Evolutionary conservation across 2,113 vertebrate species (phyloP), one percentile per base, ranked within the genome.

Genomic region (Paramormyrops kingsleyae): DNA sequence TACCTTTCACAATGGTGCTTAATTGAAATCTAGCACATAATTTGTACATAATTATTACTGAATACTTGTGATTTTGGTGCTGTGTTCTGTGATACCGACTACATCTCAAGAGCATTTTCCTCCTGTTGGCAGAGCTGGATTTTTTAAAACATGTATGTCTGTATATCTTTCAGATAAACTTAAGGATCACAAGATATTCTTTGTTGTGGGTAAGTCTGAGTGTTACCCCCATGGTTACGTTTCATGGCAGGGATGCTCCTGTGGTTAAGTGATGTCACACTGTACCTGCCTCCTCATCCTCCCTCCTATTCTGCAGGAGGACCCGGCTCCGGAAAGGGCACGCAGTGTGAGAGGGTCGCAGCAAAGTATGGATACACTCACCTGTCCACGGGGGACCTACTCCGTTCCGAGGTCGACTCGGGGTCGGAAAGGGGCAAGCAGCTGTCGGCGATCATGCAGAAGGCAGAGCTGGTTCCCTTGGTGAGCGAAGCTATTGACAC

Each of bases 311-410:
- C 6, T 24, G n/a, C 92, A 99, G 99, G 99, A 1, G 99, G 99
- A 27, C 99, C 99, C 0, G 98, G 99, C 92, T 99, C 98, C 0
- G 99, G 99, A 42, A 99, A 99, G 46, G 99, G 98, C 90, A 99
- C 98, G 2, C 98, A 99, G 92, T 99, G 99, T 86, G 98, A 99
- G 95, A 99, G 96, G 96, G 95, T 99, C 0, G 98, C 98, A 46
- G 93, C 96, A 89, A 99, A 98, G 88, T 99, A 99, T 49, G 99
- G 98, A 92, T 99, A 97, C 96, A 99, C 98, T 19, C 99, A 99
- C 94, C 96, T 99, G 88, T 99, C 99, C 77, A 99, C 98, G 1
- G 99, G 99, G 0, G 99, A 99, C 92, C 97, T 99, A 92, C 97
- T 99, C 87, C 95, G 99, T 15, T 96, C 96, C 0, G 98, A 99